Evolutionary conservation across 2,113 vertebrate genomes (phyloP).

Genomic region (Saimiri boliviensis): DNA sequence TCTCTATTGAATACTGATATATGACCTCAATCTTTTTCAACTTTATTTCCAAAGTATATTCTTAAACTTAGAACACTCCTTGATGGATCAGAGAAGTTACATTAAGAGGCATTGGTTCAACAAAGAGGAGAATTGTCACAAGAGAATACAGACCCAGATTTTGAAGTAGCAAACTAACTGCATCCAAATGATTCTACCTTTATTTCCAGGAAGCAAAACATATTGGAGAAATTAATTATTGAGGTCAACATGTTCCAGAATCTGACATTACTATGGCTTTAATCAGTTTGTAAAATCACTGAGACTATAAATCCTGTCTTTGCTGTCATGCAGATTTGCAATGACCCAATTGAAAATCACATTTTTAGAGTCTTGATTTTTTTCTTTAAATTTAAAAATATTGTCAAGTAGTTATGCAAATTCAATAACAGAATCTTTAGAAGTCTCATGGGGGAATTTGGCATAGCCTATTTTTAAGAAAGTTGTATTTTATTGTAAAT

Average conservation of each 20-base stretch:
- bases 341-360: constrained; percentile 74
- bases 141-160: background rate
- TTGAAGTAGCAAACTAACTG: background rate
- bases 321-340: constrained; percentile 29
- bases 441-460: constrained; percentile 70
- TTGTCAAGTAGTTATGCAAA: constrained; percentile 71
- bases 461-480: constrained; percentile 75
- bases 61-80: background rate
- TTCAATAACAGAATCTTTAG: constrained; percentile 70
- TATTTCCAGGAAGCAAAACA: background rate
- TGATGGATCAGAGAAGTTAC: background rate
- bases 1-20: background rate
- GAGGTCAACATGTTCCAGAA: background rate
- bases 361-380: constrained; percentile 68
- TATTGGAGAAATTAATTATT: constrained; percentile 20
- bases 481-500: constrained; percentile 81
- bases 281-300: background rate
- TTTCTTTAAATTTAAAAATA: constrained; percentile 69
- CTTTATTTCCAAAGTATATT: background rate
- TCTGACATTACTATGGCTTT: background rate
- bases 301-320: constrained; percentile 15
- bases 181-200: background rate
- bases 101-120: background rate
- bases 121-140: background rate
- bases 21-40: background rate